Evolutionary conservation across 2,113 vertebrate species (phyloP), one percentile per base, ranked within the genome.

Genomic region (Chloebia gouldiae): DNA sequence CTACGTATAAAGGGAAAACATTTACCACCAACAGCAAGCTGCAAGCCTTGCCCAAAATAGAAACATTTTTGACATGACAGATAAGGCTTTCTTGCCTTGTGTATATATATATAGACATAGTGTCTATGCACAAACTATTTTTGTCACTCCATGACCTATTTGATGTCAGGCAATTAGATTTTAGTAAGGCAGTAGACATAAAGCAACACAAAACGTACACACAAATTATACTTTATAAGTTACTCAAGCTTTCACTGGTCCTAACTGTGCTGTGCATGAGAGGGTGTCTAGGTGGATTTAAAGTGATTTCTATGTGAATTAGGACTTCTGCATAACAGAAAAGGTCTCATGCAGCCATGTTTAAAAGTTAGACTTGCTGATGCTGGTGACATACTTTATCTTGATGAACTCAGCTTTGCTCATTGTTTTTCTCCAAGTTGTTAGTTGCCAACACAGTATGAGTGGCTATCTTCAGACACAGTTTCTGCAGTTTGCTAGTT

Each of bases 51-150:
- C 37, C 45, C 54, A 80, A 92, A 94, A 92, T 44, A 95, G 81
- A 88, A 94, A 88, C 16, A 65, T 66, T 95, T 94, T 80, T 90
- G 35, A 85, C 68, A 50, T 39, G n/a, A 85, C 50, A 88, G 47
- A 51, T 47, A 69, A 61, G 27, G 22, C 22, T 91, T 86, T 72
- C 63, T 92, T 77, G 40, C 60, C 50, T 23, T 88, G 86, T 87
- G 57, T 88, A 31, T 86, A 63, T 71, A 63, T 64, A 90, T 88
- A 88, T 71, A 96, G 82, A 71, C 44, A 56, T 13, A 60, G 24
- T 59, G 80, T 81, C 61, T 85, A 61, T 68, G 78, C 47, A 56
- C 49, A n/a, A 95, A 50, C 75, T 94, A 73, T 69, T 95, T 50
- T 78, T 83, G 64, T 77, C 75, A 63, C 21, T 69, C 19, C 37